phyloP scores from a whole-genome alignment of 2,113 vertebrate genomes.

The Peucedramus taeniatus region DNA sequence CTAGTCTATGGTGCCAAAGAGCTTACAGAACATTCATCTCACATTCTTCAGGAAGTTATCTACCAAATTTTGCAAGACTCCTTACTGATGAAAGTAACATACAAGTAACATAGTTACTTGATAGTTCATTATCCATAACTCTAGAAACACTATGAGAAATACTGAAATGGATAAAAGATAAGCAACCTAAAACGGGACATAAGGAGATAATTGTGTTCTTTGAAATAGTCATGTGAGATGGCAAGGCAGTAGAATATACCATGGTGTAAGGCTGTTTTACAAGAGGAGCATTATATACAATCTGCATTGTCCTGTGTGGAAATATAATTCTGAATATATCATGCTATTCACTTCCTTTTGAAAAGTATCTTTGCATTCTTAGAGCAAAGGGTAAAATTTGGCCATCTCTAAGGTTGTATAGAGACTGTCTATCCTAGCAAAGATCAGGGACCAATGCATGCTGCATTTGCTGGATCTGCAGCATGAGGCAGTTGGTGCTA shows the following conservation, averaged over 20 bases:
- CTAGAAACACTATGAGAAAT: not conserved
- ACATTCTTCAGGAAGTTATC: not conserved
- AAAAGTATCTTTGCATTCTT: not conserved
- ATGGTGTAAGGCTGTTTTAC: not conserved
- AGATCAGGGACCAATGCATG: not conserved
- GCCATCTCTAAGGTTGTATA: not conserved
- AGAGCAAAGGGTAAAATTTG: not conserved
- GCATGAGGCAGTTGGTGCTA: not conserved
- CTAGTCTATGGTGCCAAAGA: not conserved
- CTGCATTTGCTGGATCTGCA: not conserved
- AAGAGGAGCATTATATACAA: not conserved
- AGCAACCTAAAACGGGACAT: not conserved
- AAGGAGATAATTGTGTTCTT: not conserved
- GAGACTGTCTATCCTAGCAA: not conserved
- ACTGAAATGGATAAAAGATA: not conserved
- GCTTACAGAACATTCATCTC: not conserved
- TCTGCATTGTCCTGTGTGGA: not conserved
- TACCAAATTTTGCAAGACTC: not conserved
- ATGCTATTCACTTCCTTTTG: not conserved
- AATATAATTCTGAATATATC: not conserved
- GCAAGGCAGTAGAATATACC: not conserved
- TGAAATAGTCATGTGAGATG: not conserved
- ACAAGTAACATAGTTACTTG: not conserved
- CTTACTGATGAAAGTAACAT: not conserved
- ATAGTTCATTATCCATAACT: not conserved